Conservation (phyloP, 1,140 invertebrate genomes). For the Drosophila insularis region DNA sequence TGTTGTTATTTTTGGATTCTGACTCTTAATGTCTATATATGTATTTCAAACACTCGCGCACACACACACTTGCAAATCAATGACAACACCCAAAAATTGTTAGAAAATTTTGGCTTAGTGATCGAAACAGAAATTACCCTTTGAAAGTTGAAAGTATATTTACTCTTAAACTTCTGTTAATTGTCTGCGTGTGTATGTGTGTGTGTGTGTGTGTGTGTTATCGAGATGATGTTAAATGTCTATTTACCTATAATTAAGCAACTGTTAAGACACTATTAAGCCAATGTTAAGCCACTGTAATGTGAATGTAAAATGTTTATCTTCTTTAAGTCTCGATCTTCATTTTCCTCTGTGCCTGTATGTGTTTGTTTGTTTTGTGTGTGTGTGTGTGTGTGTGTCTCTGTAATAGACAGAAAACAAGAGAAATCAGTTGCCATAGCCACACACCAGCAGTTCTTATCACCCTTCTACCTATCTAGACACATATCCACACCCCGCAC, state of each 20-base stretch:
- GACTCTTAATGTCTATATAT: too few relatives aligned
- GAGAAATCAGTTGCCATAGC: conserved; percentile 25
- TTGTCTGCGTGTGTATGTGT: too few relatives aligned
- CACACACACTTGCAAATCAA: conserved; percentile 59
- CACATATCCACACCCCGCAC: neutral
- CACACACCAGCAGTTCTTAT: conserved; percentile 1
- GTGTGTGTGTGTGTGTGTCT: too few relatives aligned
- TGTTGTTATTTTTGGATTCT: neutral
- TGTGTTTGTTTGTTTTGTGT: too few relatives aligned
- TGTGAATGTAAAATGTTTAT: neutral
- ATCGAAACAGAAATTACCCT: neutral
- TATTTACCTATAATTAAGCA: too few relatives aligned
- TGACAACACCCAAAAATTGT: conserved; percentile 19
- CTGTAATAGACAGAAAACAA: neutral
- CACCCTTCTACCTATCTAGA: neutral
- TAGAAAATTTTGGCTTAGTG: neutral
- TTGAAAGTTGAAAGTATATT: neutral
- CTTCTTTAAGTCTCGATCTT: neutral
- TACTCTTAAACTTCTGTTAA: too few relatives aligned
- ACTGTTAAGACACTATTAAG: neutral
- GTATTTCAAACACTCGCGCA: too few relatives aligned
- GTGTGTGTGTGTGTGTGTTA: neutral
- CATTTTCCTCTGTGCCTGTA: neutral
- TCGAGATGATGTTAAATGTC: neutral
- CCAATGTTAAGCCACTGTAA: neutral